phyloP scores from a whole-genome alignment of 1,140 invertebrate species.

The Hylaeus volcanicus region DNA sequence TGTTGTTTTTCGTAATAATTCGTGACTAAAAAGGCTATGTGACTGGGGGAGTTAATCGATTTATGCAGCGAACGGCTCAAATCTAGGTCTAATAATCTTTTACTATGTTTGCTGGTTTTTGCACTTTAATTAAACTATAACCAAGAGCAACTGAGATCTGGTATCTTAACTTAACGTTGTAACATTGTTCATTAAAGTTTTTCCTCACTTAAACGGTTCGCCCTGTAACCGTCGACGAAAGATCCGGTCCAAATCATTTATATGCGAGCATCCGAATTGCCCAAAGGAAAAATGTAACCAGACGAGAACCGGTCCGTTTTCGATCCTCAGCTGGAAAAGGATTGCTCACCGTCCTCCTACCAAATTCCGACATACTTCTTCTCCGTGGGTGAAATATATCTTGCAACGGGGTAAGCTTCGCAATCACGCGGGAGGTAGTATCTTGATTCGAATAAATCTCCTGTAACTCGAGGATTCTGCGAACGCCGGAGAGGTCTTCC shows the following conservation, averaged over 20 bases:
- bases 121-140: no score
- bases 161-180: no score
- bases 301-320: slow-evolving; percentile 33
- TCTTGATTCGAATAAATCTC: slow-evolving; percentile 72
- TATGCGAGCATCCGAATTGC: slow-evolving; percentile 26
- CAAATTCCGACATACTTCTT: slow-evolving; percentile 59
- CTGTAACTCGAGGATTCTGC: slow-evolving; percentile 59
- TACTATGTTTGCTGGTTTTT: no score
- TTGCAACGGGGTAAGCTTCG: slow-evolving; percentile 49
- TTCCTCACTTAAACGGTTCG: no score
- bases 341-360: slow-evolving; percentile 11
- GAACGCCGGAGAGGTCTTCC: slow-evolving; percentile 39
- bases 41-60: no score
- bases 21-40: no score
- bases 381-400: slow-evolving; percentile 65
- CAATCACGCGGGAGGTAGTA: slow-evolving; percentile 64
- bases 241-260: slow-evolving; percentile 24
- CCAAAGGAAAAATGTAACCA: slow-evolving; percentile 9
- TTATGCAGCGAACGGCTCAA: no score
- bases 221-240: slow-evolving; percentile 9
- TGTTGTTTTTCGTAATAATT: no score
- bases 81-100: no score
- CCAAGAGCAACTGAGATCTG: no score
- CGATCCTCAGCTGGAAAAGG: slow-evolving; percentile 19
- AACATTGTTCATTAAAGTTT: no score